A percentile compares a stretch with the other conserved stretches of the same genome.
phyloP scores from a whole-genome alignment of 2,113 vertebrate genomes.

The Ammospiza nelsoni region DNA sequence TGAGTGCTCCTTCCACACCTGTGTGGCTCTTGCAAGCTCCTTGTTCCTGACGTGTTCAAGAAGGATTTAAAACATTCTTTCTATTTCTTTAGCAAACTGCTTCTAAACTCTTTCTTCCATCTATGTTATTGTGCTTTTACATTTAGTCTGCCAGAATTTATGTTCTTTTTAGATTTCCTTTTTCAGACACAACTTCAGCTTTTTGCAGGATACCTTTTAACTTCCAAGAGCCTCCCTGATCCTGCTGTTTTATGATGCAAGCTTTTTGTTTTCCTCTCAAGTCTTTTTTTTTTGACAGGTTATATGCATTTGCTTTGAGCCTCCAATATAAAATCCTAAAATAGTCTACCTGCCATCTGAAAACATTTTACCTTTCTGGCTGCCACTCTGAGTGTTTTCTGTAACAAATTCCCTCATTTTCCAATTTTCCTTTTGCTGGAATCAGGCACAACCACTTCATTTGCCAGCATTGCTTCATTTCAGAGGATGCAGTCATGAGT shows the following conservation, averaged over 20 bases:
- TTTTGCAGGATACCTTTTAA: slow-evolving; percentile 66
- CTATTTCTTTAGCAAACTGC: slow-evolving; percentile 58
- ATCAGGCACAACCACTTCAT: not conserved
- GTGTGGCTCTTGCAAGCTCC: not conserved
- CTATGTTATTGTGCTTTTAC: slow-evolving; percentile 44
- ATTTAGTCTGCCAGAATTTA: slow-evolving; percentile 68
- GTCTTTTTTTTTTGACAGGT: slow-evolving; percentile 67
- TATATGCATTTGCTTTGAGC: slow-evolving; percentile 70
- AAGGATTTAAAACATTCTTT: slow-evolving; percentile 21
- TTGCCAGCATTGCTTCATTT: slow-evolving; percentile 14
- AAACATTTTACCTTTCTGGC: slow-evolving; percentile 42
- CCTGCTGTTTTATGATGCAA: slow-evolving; percentile 59
- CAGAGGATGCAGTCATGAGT: not conserved
- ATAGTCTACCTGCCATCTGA: slow-evolving; percentile 62
- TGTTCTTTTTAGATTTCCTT: slow-evolving; percentile 66
- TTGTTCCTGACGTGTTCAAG: slow-evolving; percentile 7
- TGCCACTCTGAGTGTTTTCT: not conserved
- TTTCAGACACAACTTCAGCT: slow-evolving; percentile 63
- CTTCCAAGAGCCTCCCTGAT: slow-evolving; percentile 68
- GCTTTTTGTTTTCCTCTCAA: slow-evolving; percentile 66
- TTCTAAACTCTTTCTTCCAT: slow-evolving; percentile 47
- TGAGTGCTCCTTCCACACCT: not conserved
- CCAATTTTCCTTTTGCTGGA: not conserved
- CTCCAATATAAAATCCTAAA: slow-evolving; percentile 55
- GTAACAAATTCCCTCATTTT: slow-evolving; percentile 22